A percentile compares a stretch with the other conserved stretches of the same genome.
These are phyloP conservation scores for Keiferia lycopersicella DNA, from an alignment of 2,888 invertebrate genomes.

Conservation along the genomic window DNA sequence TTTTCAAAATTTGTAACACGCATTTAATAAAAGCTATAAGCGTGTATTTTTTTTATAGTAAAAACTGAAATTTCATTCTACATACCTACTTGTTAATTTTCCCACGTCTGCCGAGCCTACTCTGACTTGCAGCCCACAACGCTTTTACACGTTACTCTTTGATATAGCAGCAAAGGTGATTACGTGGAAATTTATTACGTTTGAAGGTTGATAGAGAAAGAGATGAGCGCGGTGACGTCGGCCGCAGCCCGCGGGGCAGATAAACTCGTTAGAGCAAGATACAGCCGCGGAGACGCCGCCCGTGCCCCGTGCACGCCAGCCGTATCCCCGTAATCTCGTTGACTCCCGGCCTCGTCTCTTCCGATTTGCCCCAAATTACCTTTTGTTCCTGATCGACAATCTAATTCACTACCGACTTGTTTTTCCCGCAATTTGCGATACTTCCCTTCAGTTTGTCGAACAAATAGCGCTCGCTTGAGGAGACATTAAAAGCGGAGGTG, in stretches of 20 bases:
- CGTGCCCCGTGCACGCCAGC: constrained; percentile 56
- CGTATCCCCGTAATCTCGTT: constrained; percentile 75
- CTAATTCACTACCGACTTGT: constrained; percentile 64
- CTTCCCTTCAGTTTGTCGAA: constrained; percentile 51
- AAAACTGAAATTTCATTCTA: not conserved
- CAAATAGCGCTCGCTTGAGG: constrained; percentile 52
- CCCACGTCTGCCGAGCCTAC: not conserved
- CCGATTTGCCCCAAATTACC: constrained; percentile 72
- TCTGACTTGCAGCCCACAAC: not conserved
- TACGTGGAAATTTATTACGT: constrained; percentile 61
- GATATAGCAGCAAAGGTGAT: constrained; percentile 34
- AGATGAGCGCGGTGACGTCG: constrained; percentile 60
- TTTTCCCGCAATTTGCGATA: constrained; percentile 57
- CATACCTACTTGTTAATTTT: not conserved
- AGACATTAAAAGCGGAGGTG: constrained; percentile 56
- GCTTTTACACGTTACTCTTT: not conserved
- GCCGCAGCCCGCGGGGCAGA: constrained; percentile 76
- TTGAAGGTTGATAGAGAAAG: constrained; percentile 63
- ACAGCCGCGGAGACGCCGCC: constrained; percentile 53
- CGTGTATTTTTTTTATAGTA: not conserved
- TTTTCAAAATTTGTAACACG: not conserved
- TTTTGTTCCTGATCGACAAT: constrained; percentile 72
- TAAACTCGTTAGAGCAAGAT: constrained; percentile 78
- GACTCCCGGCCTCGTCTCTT: constrained; percentile 69
- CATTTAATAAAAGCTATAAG: not conserved